phyloP scores from a whole-genome alignment of 2,888 invertebrate species.

The Synergus laeviventris region DNA sequence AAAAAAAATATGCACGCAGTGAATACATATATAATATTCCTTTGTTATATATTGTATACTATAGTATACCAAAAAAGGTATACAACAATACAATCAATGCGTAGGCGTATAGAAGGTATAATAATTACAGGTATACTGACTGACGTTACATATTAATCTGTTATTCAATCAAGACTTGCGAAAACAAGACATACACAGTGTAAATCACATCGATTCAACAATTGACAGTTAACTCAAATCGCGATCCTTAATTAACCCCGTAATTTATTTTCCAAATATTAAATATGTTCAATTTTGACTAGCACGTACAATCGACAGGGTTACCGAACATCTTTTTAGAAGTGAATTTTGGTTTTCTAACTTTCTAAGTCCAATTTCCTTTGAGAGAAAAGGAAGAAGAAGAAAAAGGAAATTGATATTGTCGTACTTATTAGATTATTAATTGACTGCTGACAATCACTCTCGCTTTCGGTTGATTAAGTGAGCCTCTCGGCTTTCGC shows the following conservation, averaged over 20 bases:
- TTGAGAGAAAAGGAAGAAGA: constrained; percentile 36
- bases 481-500: constrained; percentile 34
- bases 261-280: constrained; percentile 47
- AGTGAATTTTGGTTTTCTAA: constrained; percentile 16
- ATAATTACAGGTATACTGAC: constrained; percentile 62
- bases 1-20: constrained; percentile 54
- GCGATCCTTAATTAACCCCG: constrained; percentile 17
- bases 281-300: constrained; percentile 72
- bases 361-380: not conserved
- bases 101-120: constrained; percentile 64
- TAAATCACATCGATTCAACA: constrained; percentile 32
- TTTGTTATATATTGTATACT: constrained; percentile 66
- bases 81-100: constrained; percentile 69
- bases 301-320: constrained; percentile 62
- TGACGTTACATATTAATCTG: constrained; percentile 63
- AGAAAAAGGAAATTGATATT: constrained; percentile 55
- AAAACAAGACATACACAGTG: constrained; percentile 48
- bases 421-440: constrained; percentile 64
- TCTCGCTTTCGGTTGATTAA: constrained; percentile 40
- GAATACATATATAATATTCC: constrained; percentile 65
- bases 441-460: constrained; percentile 70
- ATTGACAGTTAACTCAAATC: constrained; percentile 41
- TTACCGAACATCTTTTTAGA: not conserved
- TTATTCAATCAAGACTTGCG: constrained; percentile 60
- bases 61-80: constrained; percentile 58